Conservation (phyloP, 2,797 vertebrate genomes). For the Clarias laeviceps region DNA sequence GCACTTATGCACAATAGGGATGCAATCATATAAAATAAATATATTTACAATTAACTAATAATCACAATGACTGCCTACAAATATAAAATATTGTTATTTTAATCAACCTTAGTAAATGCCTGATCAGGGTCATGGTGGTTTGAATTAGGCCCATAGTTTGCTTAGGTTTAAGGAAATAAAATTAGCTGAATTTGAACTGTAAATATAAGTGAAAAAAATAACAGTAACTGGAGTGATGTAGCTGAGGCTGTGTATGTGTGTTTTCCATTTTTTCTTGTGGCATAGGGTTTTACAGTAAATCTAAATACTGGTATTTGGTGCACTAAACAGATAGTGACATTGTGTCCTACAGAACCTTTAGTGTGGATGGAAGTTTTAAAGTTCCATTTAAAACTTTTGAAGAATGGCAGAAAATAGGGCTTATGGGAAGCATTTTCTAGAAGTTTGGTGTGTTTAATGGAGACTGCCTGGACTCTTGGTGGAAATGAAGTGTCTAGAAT, state of each 20-base stretch:
- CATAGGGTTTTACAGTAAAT: background rate
- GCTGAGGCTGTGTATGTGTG: no score
- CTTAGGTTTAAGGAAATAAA: background rate
- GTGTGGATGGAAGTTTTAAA: background rate
- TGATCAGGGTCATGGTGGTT: background rate
- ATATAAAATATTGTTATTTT: background rate
- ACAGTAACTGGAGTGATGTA: background rate
- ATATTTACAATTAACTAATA: background rate
- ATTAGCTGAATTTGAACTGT: background rate
- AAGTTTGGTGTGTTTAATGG: conserved; percentile 38
- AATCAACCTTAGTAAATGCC: background rate
- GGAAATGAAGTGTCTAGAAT: conserved; percentile 46
- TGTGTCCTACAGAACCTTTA: background rate
- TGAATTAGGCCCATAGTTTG: background rate
- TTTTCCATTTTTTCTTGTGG: background rate
- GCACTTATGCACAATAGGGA: background rate
- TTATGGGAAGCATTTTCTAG: conserved; percentile 26
- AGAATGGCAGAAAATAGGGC: conserved; percentile 5
- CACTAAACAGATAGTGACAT: background rate
- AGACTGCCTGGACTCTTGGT: conserved; percentile 17
- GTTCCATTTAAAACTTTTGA: conserved; percentile 31
- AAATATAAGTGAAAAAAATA: background rate
- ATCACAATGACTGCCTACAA: background rate
- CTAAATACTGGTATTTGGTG: background rate
- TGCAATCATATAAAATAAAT: background rate